These are phyloP conservation scores for Zosterops japonicus DNA, from an alignment of 2,113 vertebrate genomes.

Conservation along the genomic window DNA sequence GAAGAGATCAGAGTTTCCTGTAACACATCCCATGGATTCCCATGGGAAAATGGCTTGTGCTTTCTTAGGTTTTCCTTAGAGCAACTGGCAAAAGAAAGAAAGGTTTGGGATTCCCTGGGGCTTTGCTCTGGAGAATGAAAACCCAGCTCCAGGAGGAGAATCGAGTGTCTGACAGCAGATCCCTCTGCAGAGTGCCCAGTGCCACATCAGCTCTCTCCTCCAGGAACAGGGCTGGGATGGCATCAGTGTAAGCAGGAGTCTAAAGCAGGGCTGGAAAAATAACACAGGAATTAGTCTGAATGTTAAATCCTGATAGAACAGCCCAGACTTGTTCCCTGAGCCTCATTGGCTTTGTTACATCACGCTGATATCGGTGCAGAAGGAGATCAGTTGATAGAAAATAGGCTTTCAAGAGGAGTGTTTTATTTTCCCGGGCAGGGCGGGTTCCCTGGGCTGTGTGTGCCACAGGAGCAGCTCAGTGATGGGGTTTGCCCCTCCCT, in stretches of 20 bases:
- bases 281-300: background rate
- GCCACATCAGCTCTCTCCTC: background rate
- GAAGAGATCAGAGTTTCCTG: background rate
- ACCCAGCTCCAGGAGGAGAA: background rate
- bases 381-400: background rate
- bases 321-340: conserved; percentile 32
- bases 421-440: background rate
- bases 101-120: background rate
- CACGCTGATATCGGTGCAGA: background rate
- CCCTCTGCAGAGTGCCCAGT: background rate
- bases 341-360: background rate
- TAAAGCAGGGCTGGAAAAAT: background rate
- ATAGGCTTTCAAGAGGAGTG: background rate
- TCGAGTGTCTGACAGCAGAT: background rate
- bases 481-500: background rate
- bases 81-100: background rate
- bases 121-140: fast-evolving
- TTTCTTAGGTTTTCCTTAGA: background rate
- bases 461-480: background rate
- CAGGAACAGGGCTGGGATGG: background rate
- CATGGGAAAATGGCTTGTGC: background rate
- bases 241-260: background rate
- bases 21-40: background rate
- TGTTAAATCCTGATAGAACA: background rate
- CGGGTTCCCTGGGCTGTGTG: background rate